Evolutionary conservation across 2,797 vertebrate species (phyloP).

Genomic region (Gadopsis marmoratus): DNA sequence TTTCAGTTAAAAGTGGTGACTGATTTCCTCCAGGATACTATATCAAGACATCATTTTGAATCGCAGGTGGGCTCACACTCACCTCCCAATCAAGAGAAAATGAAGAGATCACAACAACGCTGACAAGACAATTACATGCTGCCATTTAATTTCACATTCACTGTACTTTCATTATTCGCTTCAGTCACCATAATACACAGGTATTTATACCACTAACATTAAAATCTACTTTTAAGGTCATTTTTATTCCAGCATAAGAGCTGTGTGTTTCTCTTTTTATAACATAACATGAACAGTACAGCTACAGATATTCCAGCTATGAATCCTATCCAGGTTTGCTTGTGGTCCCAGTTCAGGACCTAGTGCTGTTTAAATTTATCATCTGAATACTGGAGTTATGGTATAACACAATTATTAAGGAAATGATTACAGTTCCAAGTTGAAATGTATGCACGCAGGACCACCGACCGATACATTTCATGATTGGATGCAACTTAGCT

Average conservation of each 20-base stretch:
- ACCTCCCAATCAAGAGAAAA: conserved; percentile 52
- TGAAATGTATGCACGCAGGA: not conserved
- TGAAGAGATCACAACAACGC: conserved; percentile 41
- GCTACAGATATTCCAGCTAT: not conserved
- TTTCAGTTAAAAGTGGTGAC: conserved; percentile 24
- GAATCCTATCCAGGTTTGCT: not conserved
- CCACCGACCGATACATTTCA: not conserved
- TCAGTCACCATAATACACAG: conserved; percentile 7
- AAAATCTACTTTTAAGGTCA: not conserved
- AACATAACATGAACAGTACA: not conserved
- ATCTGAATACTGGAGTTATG: not conserved
- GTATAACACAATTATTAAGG: not conserved
- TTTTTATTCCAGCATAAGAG: not conserved
- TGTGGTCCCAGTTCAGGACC: not conserved
- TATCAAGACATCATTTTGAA: conserved; percentile 48
- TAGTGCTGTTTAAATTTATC: not conserved
- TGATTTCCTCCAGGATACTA: conserved; percentile 52
- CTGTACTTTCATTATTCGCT: not conserved
- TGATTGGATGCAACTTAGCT: not conserved
- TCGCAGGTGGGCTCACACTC: conserved; percentile 44
- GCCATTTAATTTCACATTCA: conserved; percentile 26
- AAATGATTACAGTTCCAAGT: not conserved
- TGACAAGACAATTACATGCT: conserved; percentile 55
- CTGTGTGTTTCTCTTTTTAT: not conserved
- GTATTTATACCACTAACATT: conserved; percentile 12